Percentiles rank a stretch among this genome's conserved stretches.
Evolutionary conservation across 2,113 vertebrate species (phyloP).

Genomic region (Cynopterus brachyotis): DNA sequence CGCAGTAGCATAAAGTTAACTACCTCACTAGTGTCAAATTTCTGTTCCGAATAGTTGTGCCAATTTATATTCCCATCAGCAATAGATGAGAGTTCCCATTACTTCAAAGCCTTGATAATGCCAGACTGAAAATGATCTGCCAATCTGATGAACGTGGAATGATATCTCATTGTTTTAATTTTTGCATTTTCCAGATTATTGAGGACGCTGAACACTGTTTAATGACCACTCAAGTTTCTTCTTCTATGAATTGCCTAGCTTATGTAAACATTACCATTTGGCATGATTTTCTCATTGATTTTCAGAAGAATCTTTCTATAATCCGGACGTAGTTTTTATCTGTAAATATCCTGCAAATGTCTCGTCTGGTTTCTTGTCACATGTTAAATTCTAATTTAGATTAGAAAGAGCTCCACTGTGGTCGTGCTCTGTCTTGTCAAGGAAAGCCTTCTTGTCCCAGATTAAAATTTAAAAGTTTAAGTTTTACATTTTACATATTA

Average conservation of each 20-base stretch:
- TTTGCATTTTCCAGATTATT: neutral
- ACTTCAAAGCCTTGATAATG: neutral
- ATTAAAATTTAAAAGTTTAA: neutral
- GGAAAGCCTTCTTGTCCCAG: conserved; percentile 1
- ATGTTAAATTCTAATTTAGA: neutral
- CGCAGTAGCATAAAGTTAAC: neutral
- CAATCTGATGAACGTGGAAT: neutral
- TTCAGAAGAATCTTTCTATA: neutral
- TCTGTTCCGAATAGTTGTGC: neutral
- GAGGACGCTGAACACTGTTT: neutral
- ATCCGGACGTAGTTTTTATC: neutral
- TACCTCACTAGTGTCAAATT: neutral
- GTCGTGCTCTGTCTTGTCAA: neutral
- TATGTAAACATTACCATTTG: neutral
- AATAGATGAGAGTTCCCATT: neutral
- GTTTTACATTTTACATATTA: neutral
- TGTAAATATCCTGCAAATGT: neutral
- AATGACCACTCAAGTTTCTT: neutral
- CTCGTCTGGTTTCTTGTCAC: neutral
- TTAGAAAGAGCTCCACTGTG: neutral
- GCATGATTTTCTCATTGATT: neutral
- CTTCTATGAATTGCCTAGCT: neutral
- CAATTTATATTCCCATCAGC: neutral
- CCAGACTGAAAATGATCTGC: neutral
- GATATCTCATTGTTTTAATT: neutral